Evolutionary conservation across 2,797 vertebrate species (phyloP).

Genomic region (Tolypeutes matacus): DNA sequence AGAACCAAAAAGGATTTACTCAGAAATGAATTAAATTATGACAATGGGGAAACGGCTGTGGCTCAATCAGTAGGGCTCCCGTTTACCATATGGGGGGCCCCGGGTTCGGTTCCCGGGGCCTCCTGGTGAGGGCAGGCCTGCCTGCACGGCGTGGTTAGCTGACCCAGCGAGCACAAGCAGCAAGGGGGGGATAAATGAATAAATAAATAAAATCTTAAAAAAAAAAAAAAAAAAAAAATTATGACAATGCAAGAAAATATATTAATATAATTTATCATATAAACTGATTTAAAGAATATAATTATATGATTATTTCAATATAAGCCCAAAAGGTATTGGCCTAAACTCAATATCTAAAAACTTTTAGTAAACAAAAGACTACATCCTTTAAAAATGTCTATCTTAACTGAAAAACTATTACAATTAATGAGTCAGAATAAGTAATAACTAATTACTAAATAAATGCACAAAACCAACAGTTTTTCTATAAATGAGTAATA

Average conservation of each 20-base stretch:
- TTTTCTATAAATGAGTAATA: not conserved
- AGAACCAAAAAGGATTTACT: conserved; percentile 27
- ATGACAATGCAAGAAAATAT: conserved; percentile 15
- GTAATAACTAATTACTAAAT: not conserved
- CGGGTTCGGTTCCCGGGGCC: too few relatives aligned
- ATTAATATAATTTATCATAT: conserved; percentile 29
- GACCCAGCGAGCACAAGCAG: too few relatives aligned
- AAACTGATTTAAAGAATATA: conserved; percentile 20
- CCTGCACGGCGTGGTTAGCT: too few relatives aligned
- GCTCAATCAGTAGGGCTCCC: too few relatives aligned
- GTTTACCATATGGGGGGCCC: too few relatives aligned
- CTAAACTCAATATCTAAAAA: conserved; percentile 3
- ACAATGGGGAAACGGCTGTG: too few relatives aligned
- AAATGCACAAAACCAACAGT: not conserved
- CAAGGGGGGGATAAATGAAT: too few relatives aligned
- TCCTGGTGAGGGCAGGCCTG: too few relatives aligned
- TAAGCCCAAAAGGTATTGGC: not conserved
- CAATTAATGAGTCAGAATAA: conserved; percentile 4
- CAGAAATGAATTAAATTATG: not conserved
- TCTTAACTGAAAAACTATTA: not conserved
- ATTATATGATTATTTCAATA: not conserved
- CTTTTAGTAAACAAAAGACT: not conserved
- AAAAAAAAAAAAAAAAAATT: too few relatives aligned
- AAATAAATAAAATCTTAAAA: too few relatives aligned
- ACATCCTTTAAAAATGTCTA: not conserved